Conservation (phyloP, 2,113 vertebrate genomes). For the Hippocampus barbouri region DNA sequence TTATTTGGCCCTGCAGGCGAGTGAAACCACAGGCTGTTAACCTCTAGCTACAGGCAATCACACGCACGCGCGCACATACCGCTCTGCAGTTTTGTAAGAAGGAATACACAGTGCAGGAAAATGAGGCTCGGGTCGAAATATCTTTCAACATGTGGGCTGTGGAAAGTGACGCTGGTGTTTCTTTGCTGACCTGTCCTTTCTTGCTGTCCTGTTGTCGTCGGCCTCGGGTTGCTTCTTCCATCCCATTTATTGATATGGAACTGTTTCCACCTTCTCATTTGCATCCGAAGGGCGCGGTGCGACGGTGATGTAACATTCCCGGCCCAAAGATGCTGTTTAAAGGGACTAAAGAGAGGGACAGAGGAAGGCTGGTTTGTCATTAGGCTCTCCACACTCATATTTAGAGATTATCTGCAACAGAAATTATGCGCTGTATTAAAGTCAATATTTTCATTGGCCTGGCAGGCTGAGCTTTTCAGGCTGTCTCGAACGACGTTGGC, state of each 20-base stretch:
- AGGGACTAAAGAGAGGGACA: constrained; percentile 8
- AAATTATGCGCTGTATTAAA: constrained; percentile 24
- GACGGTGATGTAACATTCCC: not conserved
- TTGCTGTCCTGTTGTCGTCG: not conserved
- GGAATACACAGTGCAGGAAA: constrained; percentile 24
- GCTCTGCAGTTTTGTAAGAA: constrained; percentile 27
- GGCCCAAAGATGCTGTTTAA: not conserved
- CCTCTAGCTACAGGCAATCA: constrained; percentile 30
- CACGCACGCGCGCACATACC: not conserved
- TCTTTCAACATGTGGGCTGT: not conserved
- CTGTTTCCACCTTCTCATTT: not conserved
- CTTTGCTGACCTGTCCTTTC: not conserved
- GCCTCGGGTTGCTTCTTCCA: not conserved
- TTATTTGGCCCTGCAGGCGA: constrained; percentile 40
- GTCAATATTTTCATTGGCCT: constrained; percentile 30
- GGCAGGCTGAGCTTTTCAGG: constrained; percentile 19
- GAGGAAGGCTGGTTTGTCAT: constrained; percentile 9
- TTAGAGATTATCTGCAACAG: constrained; percentile 34
- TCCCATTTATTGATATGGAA: not conserved
- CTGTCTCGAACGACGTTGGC: constrained; percentile 18
- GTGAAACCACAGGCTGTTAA: constrained; percentile 49
- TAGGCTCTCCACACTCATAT: constrained; percentile 10
- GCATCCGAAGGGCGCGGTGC: constrained; percentile 4
- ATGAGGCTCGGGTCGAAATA: constrained; percentile 20
- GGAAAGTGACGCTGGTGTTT: not conserved